phyloP scores from a whole-genome alignment of 2,888 invertebrate species.

The Alcis repandata region DNA sequence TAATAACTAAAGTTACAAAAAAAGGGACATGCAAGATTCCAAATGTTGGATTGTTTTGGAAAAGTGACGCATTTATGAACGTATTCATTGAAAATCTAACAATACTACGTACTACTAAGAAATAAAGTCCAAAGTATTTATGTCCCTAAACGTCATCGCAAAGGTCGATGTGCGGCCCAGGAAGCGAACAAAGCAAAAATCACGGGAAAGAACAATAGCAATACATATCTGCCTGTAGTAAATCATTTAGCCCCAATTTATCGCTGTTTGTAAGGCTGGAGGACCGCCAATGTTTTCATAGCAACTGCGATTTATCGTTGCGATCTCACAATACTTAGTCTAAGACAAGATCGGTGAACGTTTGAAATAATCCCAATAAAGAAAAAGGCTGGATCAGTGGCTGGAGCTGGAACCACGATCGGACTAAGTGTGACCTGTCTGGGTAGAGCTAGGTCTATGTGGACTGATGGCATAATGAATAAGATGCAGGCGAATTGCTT shows the following conservation, averaged over 20 bases:
- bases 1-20: no score
- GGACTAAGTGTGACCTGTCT: no score
- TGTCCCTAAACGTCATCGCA: not conserved
- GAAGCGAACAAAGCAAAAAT: conserved; percentile 25
- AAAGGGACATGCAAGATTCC: no score
- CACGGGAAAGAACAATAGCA: conserved; percentile 45
- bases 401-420: not conserved
- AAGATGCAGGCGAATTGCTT: no score
- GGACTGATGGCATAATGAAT: not conserved
- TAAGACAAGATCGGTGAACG: not conserved
- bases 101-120: no score
- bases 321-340: conserved; percentile 36
- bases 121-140: not conserved
- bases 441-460: no score
- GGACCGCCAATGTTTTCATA: conserved; percentile 61
- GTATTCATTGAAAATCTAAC: no score
- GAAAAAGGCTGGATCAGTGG: not conserved
- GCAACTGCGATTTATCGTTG: conserved; percentile 51
- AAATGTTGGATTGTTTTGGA: no score
- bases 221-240: conserved; percentile 45
- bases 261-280: conserved; percentile 60
- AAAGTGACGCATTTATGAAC: no score
- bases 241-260: conserved; percentile 52
- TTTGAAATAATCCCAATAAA: conserved; percentile 2
- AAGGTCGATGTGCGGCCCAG: conserved; percentile 20